Base-by-base conservation (phyloP, 2,888 invertebrate species). In the Zele albiditarsus region DNA sequence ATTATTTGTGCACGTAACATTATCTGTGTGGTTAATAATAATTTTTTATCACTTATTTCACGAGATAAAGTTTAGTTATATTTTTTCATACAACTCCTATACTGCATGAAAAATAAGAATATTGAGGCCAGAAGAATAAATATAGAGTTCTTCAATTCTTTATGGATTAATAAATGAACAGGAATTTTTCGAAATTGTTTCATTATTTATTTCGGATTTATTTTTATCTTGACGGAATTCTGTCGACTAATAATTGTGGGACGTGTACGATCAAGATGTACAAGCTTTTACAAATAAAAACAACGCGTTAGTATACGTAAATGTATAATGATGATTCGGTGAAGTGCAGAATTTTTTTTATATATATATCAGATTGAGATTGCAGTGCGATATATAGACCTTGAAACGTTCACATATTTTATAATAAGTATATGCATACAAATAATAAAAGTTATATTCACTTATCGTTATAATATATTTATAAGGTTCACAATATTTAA, bases 371-470 rank as follows among this genome's bases (percentile, higher is more conserved):
- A 31, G 38, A 63, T n/a, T 20, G 62, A 28, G 20, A 63, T 31
- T 38, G 28, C 31, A 20, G 12, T 62, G 62, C 28, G 62, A 62
- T 62, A 28, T 8, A 28, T 1, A 62, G 28, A 60, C 60, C 4
- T 60, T 27, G 10, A 27, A 20, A 63, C 23, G 23, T 20, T 12
- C 12, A 38, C 38, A 38, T 38, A 33, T 33, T 63, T 20, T 63
- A 53, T 27, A 16, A 28, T 42, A 53, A 33, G 38, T 63, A 63
- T 63, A 63, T 63, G 63, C n/a, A 10, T 38, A 63, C 63, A 38
- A 28, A 71, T 67, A 58, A 66, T 71, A 65, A 66, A 60, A 73
- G 60, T 46, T 46, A 74, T 57, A 74, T 57, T 69, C 60, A 63
- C 31, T 74, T 66, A 74, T 38, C 6, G 23, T 58, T 65, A 74